These are phyloP conservation scores for Ophioninae sp. DNA, from an alignment of 2,888 invertebrate genomes.

Conservation along the genomic window DNA sequence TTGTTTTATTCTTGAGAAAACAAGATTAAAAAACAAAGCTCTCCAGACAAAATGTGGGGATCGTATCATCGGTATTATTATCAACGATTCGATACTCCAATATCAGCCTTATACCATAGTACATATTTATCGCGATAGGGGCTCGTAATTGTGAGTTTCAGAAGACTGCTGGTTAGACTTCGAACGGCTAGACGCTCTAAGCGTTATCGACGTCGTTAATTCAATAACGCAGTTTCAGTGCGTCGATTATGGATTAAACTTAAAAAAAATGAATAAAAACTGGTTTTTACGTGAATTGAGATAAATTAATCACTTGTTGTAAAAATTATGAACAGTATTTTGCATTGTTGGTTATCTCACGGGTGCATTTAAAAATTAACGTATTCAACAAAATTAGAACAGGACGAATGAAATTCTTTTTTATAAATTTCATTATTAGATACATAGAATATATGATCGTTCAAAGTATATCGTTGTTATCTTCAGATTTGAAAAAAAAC, in stretches of 20 bases:
- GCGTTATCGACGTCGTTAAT: slow-evolving; percentile 29
- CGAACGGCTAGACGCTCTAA: slow-evolving; percentile 2
- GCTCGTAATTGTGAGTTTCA: neutral
- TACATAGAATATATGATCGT: too few relatives aligned
- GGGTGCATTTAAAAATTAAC: too few relatives aligned
- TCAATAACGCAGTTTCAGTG: neutral
- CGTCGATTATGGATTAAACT: neutral
- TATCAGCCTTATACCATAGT: slow-evolving; percentile 8
- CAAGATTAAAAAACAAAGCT: neutral
- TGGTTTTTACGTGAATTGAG: neutral
- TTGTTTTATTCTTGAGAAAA: neutral
- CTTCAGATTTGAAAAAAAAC: too few relatives aligned
- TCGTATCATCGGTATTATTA: slow-evolving; percentile 13
- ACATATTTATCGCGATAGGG: slow-evolving; percentile 39
- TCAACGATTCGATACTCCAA: slow-evolving; percentile 22
- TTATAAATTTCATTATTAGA: too few relatives aligned
- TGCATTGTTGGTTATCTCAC: neutral
- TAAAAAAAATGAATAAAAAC: neutral
- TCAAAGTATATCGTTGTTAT: too few relatives aligned
- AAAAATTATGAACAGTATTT: neutral
- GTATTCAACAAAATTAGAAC: too few relatives aligned
- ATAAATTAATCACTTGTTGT: neutral
- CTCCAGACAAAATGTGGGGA: neutral
- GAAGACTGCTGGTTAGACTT: slow-evolving; percentile 5
- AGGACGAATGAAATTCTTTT: too few relatives aligned